Conservation (phyloP, 2,888 invertebrate genomes). For the Eucera pruinosa region DNA sequence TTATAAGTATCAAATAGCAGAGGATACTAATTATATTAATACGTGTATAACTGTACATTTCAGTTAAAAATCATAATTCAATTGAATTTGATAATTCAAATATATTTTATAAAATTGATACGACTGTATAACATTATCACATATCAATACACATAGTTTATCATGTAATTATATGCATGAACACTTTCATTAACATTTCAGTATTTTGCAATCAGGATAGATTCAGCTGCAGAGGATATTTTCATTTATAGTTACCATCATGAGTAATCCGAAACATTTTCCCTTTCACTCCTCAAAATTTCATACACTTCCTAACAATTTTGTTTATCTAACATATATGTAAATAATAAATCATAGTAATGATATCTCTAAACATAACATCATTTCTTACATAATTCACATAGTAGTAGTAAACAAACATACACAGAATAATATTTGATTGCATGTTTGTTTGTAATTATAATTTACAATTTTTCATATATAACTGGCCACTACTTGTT, state of each 20-base stretch:
- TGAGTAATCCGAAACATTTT: slow-evolving; percentile 10
- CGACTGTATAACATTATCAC: slow-evolving; percentile 53
- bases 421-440: slow-evolving; percentile 20
- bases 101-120: slow-evolving; percentile 45
- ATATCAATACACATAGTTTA: slow-evolving; percentile 45
- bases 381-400: background rate
- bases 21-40: slow-evolving; percentile 30
- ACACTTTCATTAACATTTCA: slow-evolving; percentile 60
- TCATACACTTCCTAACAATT: slow-evolving; percentile 16
- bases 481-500: slow-evolving; percentile 38
- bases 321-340: background rate
- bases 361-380: slow-evolving; percentile 12
- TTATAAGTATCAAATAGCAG: slow-evolving; percentile 30
- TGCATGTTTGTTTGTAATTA: slow-evolving; percentile 8
- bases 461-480: slow-evolving; percentile 17
- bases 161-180: slow-evolving; percentile 58
- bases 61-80: slow-evolving; percentile 18
- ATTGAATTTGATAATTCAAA: slow-evolving; percentile 26
- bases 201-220: slow-evolving; percentile 43
- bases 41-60: slow-evolving; percentile 25
- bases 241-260: slow-evolving; percentile 13
- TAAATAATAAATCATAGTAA: background rate
- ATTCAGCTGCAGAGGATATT: slow-evolving; percentile 24
- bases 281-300: background rate
- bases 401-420: slow-evolving; percentile 27